phyloP scores from a whole-genome alignment of 2,888 invertebrate species.

The Drosophila prostipennis region DNA sequence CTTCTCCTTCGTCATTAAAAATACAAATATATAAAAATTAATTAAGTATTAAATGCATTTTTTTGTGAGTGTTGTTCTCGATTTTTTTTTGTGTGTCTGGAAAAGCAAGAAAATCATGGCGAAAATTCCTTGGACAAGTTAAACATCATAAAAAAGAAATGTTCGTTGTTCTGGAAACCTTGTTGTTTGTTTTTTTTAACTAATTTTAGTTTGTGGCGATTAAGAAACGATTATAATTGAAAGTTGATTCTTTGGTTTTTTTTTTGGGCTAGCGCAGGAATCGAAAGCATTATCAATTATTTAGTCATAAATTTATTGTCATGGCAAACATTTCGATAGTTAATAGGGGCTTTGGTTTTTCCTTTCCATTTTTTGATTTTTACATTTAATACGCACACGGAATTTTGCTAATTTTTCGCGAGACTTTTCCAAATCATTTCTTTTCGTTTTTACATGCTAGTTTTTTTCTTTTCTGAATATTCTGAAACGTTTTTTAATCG shows the following conservation, averaged over 20 bases:
- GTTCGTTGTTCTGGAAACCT: constrained; percentile 78
- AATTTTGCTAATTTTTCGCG: constrained; percentile 71
- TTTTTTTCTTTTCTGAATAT: constrained; percentile 46
- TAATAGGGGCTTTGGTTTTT: constrained; percentile 50
- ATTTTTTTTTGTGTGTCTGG: constrained; percentile 47
- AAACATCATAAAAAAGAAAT: constrained; percentile 60
- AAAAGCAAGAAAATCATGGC: constrained; percentile 66
- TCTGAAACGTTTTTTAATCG: constrained; percentile 42
- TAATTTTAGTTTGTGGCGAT: constrained; percentile 27
- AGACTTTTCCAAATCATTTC: constrained; percentile 71
- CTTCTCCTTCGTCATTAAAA: constrained; percentile 33
- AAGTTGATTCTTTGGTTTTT: constrained; percentile 24
- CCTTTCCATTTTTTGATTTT: constrained; percentile 27
- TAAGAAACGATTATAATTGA: constrained; percentile 53
- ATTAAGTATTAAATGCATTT: constrained; percentile 78
- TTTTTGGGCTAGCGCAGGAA: constrained; percentile 37
- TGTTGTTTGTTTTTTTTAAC: constrained; percentile 48
- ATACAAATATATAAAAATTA: constrained; percentile 78
- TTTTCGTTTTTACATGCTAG: constrained; percentile 39
- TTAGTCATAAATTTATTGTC: constrained; percentile 78
- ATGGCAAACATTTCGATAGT: constrained; percentile 70
- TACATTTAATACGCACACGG: constrained; percentile 62
- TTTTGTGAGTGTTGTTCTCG: constrained; percentile 44
- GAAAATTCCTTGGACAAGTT: constrained; percentile 33
- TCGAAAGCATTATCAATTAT: constrained; percentile 69